Evolutionary conservation across 2,797 vertebrate species (phyloP).

Genomic region (Lepus oiostolus): DNA sequence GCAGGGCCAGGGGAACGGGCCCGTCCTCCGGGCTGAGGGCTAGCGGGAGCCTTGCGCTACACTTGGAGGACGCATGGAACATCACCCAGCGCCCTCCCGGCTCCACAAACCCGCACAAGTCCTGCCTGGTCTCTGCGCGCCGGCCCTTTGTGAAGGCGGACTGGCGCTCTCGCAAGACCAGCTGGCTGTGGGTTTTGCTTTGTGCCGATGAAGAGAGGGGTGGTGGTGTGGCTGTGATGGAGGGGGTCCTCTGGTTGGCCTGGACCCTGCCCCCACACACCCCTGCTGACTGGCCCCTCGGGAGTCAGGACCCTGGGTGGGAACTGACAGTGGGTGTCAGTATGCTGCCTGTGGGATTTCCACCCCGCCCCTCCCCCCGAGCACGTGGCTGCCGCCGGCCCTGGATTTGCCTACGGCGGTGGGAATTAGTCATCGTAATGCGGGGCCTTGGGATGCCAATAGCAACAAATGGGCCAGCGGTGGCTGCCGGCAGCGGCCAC

Average conservation of each 20-base stretch:
- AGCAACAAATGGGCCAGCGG: conserved; percentile 71
- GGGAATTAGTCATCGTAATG: conserved; percentile 82
- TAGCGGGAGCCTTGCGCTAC: background rate
- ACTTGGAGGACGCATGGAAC: background rate
- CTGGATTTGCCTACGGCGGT: conserved; percentile 57
- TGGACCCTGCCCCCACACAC: background rate
- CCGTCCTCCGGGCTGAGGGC: background rate
- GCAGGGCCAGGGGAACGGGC: background rate
- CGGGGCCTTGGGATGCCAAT: conserved; percentile 75
- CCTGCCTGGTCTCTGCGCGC: background rate
- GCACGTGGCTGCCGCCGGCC: background rate
- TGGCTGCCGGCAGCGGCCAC: background rate
- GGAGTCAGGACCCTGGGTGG: background rate
- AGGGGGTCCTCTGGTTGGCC: background rate
- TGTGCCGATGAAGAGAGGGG: background rate
- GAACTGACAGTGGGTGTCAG: background rate
- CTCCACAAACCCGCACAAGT: background rate
- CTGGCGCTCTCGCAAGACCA: background rate
- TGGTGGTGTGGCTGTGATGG: background rate
- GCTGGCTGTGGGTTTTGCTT: background rate
- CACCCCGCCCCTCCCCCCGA: background rate
- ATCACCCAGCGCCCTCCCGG: background rate
- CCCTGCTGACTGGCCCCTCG: background rate
- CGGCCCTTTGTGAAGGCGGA: background rate
- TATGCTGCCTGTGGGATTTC: conserved; percentile 34